phyloP scores from a whole-genome alignment of 64 coral and sea anemone species.

The Pocillopora damicornis region DNA sequence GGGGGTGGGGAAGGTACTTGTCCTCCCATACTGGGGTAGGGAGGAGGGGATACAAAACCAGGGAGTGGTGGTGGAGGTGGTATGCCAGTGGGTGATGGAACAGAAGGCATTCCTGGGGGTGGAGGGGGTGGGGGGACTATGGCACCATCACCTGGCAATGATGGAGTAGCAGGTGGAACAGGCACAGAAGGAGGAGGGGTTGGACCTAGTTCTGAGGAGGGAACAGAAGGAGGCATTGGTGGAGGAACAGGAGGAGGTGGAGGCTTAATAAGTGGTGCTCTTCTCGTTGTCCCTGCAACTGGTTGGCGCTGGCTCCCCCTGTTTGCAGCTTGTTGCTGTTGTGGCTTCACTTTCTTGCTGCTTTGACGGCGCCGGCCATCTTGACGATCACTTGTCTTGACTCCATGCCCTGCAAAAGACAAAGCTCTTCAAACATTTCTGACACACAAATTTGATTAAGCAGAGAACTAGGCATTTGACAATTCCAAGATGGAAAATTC shows the following conservation, averaged over 20 bases:
- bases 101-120: slow-evolving; percentile 53
- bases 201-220: neutral
- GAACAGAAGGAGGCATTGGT: slow-evolving; percentile 72
- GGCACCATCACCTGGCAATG: slow-evolving; percentile 17
- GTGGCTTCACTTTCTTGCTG: slow-evolving; percentile 28
- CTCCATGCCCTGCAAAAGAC: slow-evolving; percentile 66
- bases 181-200: slow-evolving; percentile 33
- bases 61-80: neutral
- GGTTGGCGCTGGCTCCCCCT: slow-evolving; percentile 22
- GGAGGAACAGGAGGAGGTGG: slow-evolving; percentile 90
- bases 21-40: slow-evolving; percentile 11
- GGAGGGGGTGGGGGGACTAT: slow-evolving; percentile 55
- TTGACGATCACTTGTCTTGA: slow-evolving; percentile 55
- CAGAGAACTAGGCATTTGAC: too few species aligned
- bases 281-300: slow-evolving; percentile 14
- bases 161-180: slow-evolving; percentile 35
- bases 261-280: slow-evolving; percentile 48
- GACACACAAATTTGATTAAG: too few species aligned
- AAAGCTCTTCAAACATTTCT: neutral
- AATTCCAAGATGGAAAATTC: too few species aligned
- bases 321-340: neutral
- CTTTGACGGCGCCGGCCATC: slow-evolving; percentile 6
- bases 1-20: slow-evolving; percentile 42
- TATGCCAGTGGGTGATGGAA: slow-evolving; percentile 34
- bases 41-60: neutral